phyloP scores from a whole-genome alignment of 1,140 invertebrate genomes.

The Nylanderia fulva region DNA sequence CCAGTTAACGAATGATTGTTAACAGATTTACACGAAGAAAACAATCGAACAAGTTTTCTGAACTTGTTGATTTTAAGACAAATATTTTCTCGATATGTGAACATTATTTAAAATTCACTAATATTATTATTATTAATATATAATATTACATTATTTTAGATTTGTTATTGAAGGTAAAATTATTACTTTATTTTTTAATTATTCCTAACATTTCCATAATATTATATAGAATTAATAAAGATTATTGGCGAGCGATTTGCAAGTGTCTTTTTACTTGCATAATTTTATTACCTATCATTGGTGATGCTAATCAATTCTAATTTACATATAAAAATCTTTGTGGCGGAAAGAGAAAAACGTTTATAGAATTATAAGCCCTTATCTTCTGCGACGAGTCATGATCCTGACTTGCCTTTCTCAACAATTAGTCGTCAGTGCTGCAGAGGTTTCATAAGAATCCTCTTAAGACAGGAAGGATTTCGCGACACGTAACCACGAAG shows the following conservation, averaged over 20 bases:
- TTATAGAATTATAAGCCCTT: conserved; percentile 50
- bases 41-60: not conserved
- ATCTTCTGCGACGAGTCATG: conserved; percentile 35
- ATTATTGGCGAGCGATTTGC: not conserved
- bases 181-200: not conserved
- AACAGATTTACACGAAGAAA: not conserved
- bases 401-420: conserved; percentile 53
- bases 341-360: not conserved
- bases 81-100: not conserved
- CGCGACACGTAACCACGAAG: conserved; percentile 59
- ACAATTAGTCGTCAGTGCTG: conserved; percentile 65
- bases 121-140: not conserved
- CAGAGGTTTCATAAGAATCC: conserved; percentile 59
- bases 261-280: not conserved
- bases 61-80: not conserved
- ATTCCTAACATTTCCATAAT: not conserved
- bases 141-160: not conserved
- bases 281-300: not conserved
- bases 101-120: not conserved
- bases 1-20: conserved; percentile 29
- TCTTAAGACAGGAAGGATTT: conserved; percentile 64
- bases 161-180: not conserved
- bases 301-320: not conserved
- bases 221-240: not conserved
- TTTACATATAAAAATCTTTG: not conserved